Evolutionary conservation across 2,888 invertebrate species (phyloP), one percentile per base, ranked within the genome.

Genomic region (Heliconius ismenius): DNA sequence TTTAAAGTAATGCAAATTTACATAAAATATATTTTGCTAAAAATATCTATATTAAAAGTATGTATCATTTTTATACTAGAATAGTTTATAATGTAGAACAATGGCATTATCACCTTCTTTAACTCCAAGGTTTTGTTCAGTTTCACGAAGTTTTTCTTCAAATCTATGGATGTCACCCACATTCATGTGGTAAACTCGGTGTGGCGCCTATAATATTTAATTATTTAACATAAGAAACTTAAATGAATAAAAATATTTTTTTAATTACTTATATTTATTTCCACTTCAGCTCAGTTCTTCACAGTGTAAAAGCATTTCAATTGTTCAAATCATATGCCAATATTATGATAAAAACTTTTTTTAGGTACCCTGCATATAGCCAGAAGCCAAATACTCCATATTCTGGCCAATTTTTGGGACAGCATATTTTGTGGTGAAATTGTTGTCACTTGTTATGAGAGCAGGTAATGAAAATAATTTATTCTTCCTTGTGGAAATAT

Each of bases 121-220:
- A 69, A 99, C 97, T 21, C 98, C 98, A 62, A 99, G 92, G 62
- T 95, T 95, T 75, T 95, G 94, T 90, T 99, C 99, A 0, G 97
- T 97, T 82, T 96, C 96, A 49, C 99, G 95, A 43, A 99, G 91
- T 91, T 98, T 98, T 83, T 97, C 97, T 90, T 99, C 99, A 89
- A 99, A 98, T 82, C 97, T 96, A 75, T 96, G 95, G 43, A 97
- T 96, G 86, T 98, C 97, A 0, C 97, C 97, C 13, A 98, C 96
- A 86, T 97, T 97, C 97, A 98, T 97, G 83, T 97, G 97, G 87
- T 95, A 98, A 15, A 96, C 95, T 80, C 95, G 95, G 79, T 96
- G 95, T 39, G 95, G 95, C 1, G 95, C 92, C 95, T 96, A 86
- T 79, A 91, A 73, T 49, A 49, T 77, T 62, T n/a, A 21, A 28